Evolutionary conservation across 2,888 invertebrate genomes (phyloP).

Genomic region (Lordiphosa fenestrarum): DNA sequence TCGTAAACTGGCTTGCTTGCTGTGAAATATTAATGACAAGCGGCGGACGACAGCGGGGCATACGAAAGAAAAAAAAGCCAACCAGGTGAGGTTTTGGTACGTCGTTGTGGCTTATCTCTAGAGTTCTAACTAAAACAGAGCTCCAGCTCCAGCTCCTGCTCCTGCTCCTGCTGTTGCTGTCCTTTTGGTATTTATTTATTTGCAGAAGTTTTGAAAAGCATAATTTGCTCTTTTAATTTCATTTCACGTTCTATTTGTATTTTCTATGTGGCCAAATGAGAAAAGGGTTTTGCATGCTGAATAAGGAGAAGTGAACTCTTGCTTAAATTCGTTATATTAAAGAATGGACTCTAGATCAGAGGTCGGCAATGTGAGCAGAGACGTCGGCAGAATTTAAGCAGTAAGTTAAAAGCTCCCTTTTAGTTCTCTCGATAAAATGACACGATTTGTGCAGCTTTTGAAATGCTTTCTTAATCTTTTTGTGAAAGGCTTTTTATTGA

Average conservation of each 20-base stretch:
- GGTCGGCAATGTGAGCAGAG: no score
- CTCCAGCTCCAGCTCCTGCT: neutral
- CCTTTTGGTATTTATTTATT: conserved; percentile 53
- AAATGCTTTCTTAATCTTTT: no score
- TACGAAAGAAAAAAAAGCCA: conserved; percentile 46
- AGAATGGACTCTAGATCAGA: no score
- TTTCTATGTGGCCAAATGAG: conserved; percentile 2
- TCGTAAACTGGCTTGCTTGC: conserved; percentile 6
- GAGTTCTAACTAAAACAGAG: conserved; percentile 10
- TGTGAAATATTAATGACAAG: conserved; percentile 70
- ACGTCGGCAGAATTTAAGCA: no score
- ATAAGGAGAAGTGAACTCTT: no score
- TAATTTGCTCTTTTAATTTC: conserved; percentile 65
- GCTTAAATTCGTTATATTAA: no score
- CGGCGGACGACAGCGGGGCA: conserved; percentile 12
- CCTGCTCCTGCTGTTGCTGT: conserved; percentile 6
- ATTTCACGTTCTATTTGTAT: conserved; percentile 53
- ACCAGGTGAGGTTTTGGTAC: conserved; percentile 31
- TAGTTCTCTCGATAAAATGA: no score
- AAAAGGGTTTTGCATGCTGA: neutral
- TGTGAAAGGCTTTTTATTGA: no score
- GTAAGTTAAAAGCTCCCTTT: no score
- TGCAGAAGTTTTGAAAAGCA: conserved; percentile 40
- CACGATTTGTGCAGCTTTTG: no score
- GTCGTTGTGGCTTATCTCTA: conserved; percentile 26